A percentile compares a stretch with the other conserved stretches of the same genome.
phyloP scores from a whole-genome alignment of 1,140 invertebrate genomes.

The Drosophila lowei region DNA sequence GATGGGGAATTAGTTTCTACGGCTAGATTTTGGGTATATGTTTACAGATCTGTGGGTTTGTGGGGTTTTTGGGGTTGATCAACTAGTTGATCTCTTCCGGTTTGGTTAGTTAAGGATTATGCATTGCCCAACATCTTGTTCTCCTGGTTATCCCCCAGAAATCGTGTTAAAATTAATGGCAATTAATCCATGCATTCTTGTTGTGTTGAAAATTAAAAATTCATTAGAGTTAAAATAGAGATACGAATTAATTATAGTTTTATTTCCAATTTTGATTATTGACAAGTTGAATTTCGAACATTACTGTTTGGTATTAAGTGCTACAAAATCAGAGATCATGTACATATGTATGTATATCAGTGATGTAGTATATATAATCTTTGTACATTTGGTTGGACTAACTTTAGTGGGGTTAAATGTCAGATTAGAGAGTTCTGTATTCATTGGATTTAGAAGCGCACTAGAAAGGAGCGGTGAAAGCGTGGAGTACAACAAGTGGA shows the following conservation, averaged over 20 bases:
- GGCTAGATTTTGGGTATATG: background rate
- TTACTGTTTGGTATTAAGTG: slow-evolving; percentile 32
- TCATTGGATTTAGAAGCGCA: slow-evolving; percentile 55
- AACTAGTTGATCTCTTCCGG: too few relatives aligned
- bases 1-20: slow-evolving; percentile 19
- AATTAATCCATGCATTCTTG: slow-evolving; percentile 37
- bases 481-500: slow-evolving; percentile 41
- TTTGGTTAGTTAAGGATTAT: too few relatives aligned
- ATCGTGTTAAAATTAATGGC: slow-evolving; percentile 22
- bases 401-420: slow-evolving; percentile 67
- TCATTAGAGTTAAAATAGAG: slow-evolving; percentile 63
- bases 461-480: slow-evolving; percentile 45
- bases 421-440: slow-evolving; percentile 56
- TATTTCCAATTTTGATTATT: slow-evolving; percentile 73
- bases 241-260: slow-evolving; percentile 43
- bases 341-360: slow-evolving; percentile 27
- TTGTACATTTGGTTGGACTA: slow-evolving; percentile 53
- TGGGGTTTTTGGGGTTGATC: too few relatives aligned
- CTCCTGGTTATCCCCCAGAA: slow-evolving; percentile 4
- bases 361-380: slow-evolving; percentile 23
- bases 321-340: slow-evolving; percentile 33
- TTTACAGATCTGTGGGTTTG: too few relatives aligned
- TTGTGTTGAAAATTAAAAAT: slow-evolving; percentile 43
- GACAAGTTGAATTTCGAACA: slow-evolving; percentile 53
- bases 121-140: background rate